Evolutionary conservation across 2,888 invertebrate genomes (phyloP).

Genomic region (Parnassius smintheus): DNA sequence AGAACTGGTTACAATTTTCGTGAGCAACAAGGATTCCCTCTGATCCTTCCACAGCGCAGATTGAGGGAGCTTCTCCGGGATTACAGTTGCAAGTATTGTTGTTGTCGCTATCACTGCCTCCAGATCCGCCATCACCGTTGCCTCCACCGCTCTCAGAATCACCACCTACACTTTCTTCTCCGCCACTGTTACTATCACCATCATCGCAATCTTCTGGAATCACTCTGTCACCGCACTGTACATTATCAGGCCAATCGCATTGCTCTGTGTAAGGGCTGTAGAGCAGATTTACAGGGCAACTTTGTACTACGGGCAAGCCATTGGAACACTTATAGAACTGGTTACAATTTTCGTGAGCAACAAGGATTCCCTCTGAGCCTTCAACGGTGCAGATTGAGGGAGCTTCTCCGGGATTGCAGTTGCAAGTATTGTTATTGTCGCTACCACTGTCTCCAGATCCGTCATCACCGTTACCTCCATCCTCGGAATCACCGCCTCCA

Average conservation of each 20-base stretch:
- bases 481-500: conserved; percentile 7
- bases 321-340: conserved; percentile 40
- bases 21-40: conserved; percentile 38
- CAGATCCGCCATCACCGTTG: not conserved
- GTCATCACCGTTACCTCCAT: not conserved
- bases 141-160: conserved; percentile 13
- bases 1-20: conserved; percentile 43
- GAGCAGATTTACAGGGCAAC: conserved; percentile 31
- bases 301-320: conserved; percentile 34
- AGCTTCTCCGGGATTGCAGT: conserved; percentile 40
- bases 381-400: conserved; percentile 38
- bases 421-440: conserved; percentile 23
- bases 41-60: conserved; percentile 38
- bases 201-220: conserved; percentile 25
- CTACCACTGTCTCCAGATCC: conserved; percentile 14
- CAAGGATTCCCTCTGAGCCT: conserved; percentile 32
- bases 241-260: conserved; percentile 42
- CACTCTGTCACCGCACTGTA: conserved; percentile 38
- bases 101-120: conserved; percentile 6
- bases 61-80: conserved; percentile 40
- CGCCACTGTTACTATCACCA: too few species aligned
- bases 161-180: conserved; percentile 8
- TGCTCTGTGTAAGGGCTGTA: conserved; percentile 37
- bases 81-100: conserved; percentile 28
- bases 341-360: conserved; percentile 45